Evolutionary conservation across 2,888 invertebrate genomes (phyloP), one percentile per base, ranked within the genome.

Genomic region (Polydrusus tereticollis): DNA sequence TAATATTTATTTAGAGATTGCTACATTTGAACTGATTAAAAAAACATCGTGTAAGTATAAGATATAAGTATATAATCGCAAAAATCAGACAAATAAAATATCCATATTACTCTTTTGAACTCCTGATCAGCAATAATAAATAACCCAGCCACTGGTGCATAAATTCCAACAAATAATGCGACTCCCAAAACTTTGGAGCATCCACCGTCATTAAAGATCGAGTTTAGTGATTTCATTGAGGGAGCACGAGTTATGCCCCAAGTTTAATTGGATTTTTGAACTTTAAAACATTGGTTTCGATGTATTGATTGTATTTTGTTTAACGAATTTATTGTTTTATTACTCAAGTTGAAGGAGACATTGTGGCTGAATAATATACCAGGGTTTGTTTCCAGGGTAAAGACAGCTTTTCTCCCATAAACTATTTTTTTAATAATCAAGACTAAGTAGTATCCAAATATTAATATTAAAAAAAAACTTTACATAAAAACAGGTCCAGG

Each of bases 261-360:
- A 64, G 63, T 64, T 59, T 64, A 64, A 64, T 64, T 64, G 26
- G 38, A 47, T 64, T 50, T 38, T 18, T 36, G 20, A 38, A 21
- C 38, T 55, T 33, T 38, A 38, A 59, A 59, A 45, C 18, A 45
- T 45, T 45, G 45, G 18, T 45, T 45, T 36, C n/a, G 10, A n/a
- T n/a, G 36, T 36, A 36, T 36, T 12, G 36, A 36, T 4, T 1
- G n/a, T n/a, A n/a, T 36, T 36, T n/a, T 12, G 36, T 1, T 2
- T 4, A 12, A 36, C 12, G n/a, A 36, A 36, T 12, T 12, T 36
- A 2, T 12, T 8, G 36, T n/a, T n/a, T n/a, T n/a, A n/a, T 36
- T 36, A 36, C n/a, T 36, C 3, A 12, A 36, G n/a, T 36, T 36
- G 36, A 12, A 4, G 8, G n/a, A n/a, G n/a, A 3, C n/a, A 36